Percentiles rank a stretch among this genome's conserved stretches.
Evolutionary conservation across 2,888 invertebrate species (phyloP).

Genomic region (Drosophila birchii): DNA sequence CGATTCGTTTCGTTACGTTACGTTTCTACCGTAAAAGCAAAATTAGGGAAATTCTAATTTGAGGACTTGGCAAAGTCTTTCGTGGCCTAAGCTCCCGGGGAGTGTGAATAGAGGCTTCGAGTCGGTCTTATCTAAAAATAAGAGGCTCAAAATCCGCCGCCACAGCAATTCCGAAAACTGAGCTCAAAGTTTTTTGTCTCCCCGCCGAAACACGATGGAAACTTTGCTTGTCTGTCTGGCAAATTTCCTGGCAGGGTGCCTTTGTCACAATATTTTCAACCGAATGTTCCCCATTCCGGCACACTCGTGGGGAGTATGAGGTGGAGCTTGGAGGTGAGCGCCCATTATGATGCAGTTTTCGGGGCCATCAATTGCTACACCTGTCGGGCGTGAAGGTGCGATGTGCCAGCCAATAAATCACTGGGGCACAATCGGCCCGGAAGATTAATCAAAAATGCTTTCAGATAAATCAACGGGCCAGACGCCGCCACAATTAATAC

Average conservation of each 20-base stretch:
- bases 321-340: background rate
- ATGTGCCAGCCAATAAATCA: constrained; percentile 63
- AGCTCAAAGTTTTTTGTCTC: constrained; percentile 52
- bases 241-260: constrained; percentile 47
- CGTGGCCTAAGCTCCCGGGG: constrained; percentile 18
- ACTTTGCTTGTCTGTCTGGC: constrained; percentile 62
- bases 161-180: constrained; percentile 58
- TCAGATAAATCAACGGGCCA: constrained; percentile 35
- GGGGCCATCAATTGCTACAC: constrained; percentile 59
- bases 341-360: constrained; percentile 59
- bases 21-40: constrained; percentile 6
- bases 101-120: constrained; percentile 25
- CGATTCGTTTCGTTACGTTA: background rate
- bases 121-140: constrained; percentile 65
- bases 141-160: constrained; percentile 47
- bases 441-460: constrained; percentile 63
- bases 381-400: constrained; percentile 54
- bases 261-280: constrained; percentile 44
- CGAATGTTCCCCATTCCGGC: constrained; percentile 19
- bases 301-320: constrained; percentile 22
- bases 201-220: constrained; percentile 30
- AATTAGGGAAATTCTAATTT: constrained; percentile 45
- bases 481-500: constrained; percentile 55
- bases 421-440: constrained; percentile 36
- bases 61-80: constrained; percentile 39